phyloP scores from a whole-genome alignment of 2,113 vertebrate genomes.

The sheep (Ovis aries) region DNA sequence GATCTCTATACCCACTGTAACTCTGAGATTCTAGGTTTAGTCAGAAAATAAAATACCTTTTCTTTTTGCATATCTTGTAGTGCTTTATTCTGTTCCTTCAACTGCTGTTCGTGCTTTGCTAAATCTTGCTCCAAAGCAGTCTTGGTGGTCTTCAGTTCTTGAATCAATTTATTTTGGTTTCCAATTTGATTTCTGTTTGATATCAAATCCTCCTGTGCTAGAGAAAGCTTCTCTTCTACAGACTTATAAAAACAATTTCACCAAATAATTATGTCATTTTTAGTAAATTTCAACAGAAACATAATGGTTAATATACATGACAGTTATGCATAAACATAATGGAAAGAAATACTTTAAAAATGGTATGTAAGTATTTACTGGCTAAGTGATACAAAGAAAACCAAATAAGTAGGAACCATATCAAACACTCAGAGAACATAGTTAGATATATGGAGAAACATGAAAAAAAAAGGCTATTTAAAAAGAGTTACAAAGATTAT shows the following conservation, averaged over 20 bases:
- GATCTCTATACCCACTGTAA: not conserved
- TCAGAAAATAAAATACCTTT: constrained; percentile 80
- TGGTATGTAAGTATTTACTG: not conserved
- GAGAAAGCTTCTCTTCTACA: constrained; percentile 88
- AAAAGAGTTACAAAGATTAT: not conserved
- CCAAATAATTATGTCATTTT: constrained; percentile 50
- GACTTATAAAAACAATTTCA: constrained; percentile 79
- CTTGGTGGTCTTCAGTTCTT: constrained; percentile 84
- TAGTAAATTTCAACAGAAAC: constrained; percentile 26
- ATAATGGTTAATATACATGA: not conserved
- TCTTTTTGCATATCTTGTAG: constrained; percentile 87
- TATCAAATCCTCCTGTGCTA: constrained; percentile 92
- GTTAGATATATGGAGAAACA: not conserved
- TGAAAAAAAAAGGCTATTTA: not conserved
- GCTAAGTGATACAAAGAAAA: not conserved
- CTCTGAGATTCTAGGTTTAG: not conserved
- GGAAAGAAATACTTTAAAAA: not conserved
- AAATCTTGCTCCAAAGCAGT: constrained; percentile 84
- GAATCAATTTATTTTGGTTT: constrained; percentile 84
- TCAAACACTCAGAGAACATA: not conserved
- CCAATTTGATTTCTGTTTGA: constrained; percentile 89
- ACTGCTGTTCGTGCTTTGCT: constrained; percentile 82
- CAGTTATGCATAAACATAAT: not conserved
- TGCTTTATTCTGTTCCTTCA: constrained; percentile 83
- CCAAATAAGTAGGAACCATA: not conserved